Conservation (phyloP, 2,888 invertebrate species). For the Spialia ferax region DNA sequence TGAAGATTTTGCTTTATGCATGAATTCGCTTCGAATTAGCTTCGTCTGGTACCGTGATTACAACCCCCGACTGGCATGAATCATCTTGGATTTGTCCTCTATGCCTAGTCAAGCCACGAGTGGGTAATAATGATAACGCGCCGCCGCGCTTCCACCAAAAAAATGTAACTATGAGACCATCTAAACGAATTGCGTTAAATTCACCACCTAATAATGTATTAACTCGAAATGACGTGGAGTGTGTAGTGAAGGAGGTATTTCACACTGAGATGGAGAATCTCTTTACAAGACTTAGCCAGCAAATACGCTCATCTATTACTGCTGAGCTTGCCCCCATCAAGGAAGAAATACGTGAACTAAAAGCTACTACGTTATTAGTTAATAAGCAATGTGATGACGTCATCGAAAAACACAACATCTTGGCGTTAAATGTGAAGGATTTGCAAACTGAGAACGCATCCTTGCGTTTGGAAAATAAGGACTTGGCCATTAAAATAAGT, state of each 20-base stretch:
- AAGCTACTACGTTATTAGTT: not conserved
- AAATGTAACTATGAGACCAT: not conserved
- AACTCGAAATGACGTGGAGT: not conserved
- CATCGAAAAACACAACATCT: not conserved
- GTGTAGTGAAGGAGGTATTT: slow-evolving; percentile 3
- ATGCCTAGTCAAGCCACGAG: not conserved
- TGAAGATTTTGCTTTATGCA: slow-evolving; percentile 3
- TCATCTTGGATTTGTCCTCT: not conserved
- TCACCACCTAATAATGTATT: not conserved
- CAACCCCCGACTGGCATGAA: not conserved
- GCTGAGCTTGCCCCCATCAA: not conserved
- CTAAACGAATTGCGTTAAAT: not conserved
- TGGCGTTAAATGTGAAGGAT: not conserved
- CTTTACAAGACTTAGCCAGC: not conserved
- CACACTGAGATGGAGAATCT: slow-evolving; percentile 2
- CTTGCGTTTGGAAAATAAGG: not conserved
- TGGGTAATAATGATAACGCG: slow-evolving; percentile 2
- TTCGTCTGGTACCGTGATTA: not conserved
- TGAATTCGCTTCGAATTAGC: not conserved
- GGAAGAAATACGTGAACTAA: not conserved
- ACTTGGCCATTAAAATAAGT: not conserved
- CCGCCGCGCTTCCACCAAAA: not conserved
- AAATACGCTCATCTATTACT: slow-evolving; percentile 7
- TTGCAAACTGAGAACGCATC: not conserved
- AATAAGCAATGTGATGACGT: slow-evolving; percentile 8